These are phyloP conservation scores for Pristiophorus japonicus DNA, from an alignment of 2,113 vertebrate genomes.

Conservation along the genomic window DNA sequence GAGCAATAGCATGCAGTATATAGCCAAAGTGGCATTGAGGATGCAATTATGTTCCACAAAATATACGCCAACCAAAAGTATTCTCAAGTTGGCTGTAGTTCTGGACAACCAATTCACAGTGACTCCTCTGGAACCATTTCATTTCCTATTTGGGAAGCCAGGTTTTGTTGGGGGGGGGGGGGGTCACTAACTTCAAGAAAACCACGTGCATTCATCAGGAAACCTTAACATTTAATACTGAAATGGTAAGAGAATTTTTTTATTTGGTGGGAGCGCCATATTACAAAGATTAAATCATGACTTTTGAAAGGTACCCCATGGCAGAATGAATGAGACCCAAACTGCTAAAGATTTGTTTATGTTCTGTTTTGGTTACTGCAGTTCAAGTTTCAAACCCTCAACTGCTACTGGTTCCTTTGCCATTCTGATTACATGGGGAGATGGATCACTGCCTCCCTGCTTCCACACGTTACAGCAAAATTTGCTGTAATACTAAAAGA, in stretches of 20 bases:
- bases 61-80: neutral
- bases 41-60: neutral
- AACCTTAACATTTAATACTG: neutral
- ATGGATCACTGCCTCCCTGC: neutral
- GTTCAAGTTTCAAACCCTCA: neutral
- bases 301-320: neutral
- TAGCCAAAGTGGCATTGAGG: neutral
- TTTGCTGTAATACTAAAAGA: neutral
- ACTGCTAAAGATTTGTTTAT: neutral
- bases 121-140: neutral
- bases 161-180: neutral
- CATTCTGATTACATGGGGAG: neutral
- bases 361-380: neutral
- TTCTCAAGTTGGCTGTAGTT: neutral
- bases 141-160: neutral
- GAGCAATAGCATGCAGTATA: neutral
- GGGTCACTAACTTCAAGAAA: neutral
- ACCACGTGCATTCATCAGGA: neutral
- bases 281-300: neutral
- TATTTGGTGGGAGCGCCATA: neutral
- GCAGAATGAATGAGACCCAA: neutral
- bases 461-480: neutral
- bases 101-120: neutral
- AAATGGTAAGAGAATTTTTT: neutral
- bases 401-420: too few relatives aligned